Evolutionary conservation across 2,888 invertebrate genomes (phyloP), one percentile per base, ranked within the genome.

Genomic region (Coecobrya sp.): DNA sequence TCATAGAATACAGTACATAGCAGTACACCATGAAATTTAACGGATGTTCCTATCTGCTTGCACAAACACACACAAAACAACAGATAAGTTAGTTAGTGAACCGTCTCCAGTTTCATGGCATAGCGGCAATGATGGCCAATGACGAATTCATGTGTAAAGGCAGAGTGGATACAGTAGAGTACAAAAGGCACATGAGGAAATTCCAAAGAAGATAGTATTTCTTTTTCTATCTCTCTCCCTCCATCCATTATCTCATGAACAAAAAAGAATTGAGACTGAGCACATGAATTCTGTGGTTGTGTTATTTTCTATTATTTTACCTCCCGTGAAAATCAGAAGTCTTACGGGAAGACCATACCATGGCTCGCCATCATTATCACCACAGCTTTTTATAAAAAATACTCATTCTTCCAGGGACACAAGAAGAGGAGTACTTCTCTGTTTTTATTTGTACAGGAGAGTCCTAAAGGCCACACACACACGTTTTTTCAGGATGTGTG

Each of bases 1-100:
- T 3, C 13, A 42, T 36, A 73, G 36, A n/a, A 73, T 42, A 42
- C 13, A 4, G 10, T 73, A 13, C 49, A 13, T 13, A 49, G 10
- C 73, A 70, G 45, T 52, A 27, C 79, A 49, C 52, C 79, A 52
- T 79, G 52, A 79, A 79, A 79, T 79, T 79, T 79, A 79, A 55
- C 79, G 55, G 52, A 79, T 79, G 79, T 49, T n/a, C 73, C 30
- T 73, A 16, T 36, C 19, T 73, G n/a, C 68, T 25, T 45, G 42
- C 36, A 73, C 73, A 55, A 52, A 52, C 81, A 81, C 62, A 85
- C 19, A 65, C 30, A 19, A 70, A 49, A 30, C 13, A 70, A n/a
- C 68, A 86, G 86, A 86, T 86, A 76, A 86, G 73, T 86, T 86
- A 73, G 86, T 86, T 86, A 86, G 73, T 42, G 55, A 86, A 59